phyloP scores from a whole-genome alignment of 1,140 invertebrate species.

The Orius insidiosus region DNA sequence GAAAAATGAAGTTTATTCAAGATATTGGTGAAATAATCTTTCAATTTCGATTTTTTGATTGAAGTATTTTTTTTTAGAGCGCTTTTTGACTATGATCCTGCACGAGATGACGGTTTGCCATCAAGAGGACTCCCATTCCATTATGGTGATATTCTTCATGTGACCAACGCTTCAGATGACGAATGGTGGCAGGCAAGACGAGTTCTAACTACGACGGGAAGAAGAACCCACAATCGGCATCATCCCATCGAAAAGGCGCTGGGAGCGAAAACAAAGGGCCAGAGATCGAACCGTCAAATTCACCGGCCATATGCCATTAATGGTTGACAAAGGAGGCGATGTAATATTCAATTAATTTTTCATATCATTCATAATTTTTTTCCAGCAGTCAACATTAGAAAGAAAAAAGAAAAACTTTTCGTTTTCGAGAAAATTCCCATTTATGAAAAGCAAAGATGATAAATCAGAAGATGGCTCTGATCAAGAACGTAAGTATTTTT shows the following conservation, averaged over 20 bases:
- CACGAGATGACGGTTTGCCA: slow-evolving; percentile 89
- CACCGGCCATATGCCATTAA: slow-evolving; percentile 60
- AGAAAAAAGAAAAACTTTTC: slow-evolving; percentile 95
- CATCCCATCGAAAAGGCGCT: slow-evolving; percentile 70
- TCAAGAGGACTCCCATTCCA: slow-evolving; percentile 85
- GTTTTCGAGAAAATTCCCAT: slow-evolving; percentile 93
- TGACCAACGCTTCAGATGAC: slow-evolving; percentile 96
- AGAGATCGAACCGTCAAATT: slow-evolving; percentile 95
- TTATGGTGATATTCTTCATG: slow-evolving; percentile 96
- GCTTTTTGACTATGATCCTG: slow-evolving; percentile 96
- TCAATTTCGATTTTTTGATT: no score
- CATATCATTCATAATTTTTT: slow-evolving; percentile 21
- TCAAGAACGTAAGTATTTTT: slow-evolving; percentile 81
- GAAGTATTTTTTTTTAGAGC: slow-evolving; percentile 49
- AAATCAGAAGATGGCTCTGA: slow-evolving; percentile 94
- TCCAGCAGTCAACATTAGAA: slow-evolving; percentile 79
- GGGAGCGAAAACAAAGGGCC: slow-evolving; percentile 92
- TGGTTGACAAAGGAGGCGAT: slow-evolving; percentile 36
- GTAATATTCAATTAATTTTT: not conserved
- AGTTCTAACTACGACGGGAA: slow-evolving; percentile 38
- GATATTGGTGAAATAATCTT: no score
- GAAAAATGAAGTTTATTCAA: no score
- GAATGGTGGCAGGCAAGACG: slow-evolving; percentile 89
- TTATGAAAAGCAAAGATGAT: slow-evolving; percentile 96
- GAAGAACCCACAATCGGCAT: slow-evolving; percentile 53